These are phyloP conservation scores for Eulithis prunata DNA, from an alignment of 2,888 invertebrate genomes.

Conservation along the genomic window DNA sequence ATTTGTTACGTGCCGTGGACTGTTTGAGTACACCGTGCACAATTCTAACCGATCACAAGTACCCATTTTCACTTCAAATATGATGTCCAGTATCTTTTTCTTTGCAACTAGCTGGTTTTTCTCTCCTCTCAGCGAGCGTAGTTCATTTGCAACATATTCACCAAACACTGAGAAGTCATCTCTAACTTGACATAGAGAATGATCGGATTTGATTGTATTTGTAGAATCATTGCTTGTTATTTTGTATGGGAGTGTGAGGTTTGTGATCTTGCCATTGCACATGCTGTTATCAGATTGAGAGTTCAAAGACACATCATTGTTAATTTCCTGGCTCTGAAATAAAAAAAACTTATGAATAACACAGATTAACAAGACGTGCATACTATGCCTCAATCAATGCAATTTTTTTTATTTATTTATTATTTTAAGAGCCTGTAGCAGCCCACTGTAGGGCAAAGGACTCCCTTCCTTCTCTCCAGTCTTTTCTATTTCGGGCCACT, in stretches of 20 bases:
- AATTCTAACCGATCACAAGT: slow-evolving; percentile 69
- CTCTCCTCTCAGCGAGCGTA: slow-evolving; percentile 82
- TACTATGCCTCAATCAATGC: too few species aligned
- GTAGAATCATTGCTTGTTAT: slow-evolving; percentile 56
- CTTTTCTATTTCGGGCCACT: too few species aligned
- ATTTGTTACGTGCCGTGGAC: slow-evolving; percentile 51
- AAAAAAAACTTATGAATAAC: neutral
- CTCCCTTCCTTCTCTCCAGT: too few species aligned
- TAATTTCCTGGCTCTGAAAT: slow-evolving; percentile 73
- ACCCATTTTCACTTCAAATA: slow-evolving; percentile 86
- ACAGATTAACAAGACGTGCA: too few species aligned
- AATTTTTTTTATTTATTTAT: too few species aligned
- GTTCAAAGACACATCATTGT: slow-evolving; percentile 52
- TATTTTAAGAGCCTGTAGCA: too few species aligned
- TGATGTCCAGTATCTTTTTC: slow-evolving; percentile 85
- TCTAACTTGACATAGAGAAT: slow-evolving; percentile 53
- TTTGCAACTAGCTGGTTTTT: slow-evolving; percentile 83
- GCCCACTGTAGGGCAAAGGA: too few species aligned
- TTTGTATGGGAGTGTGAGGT: slow-evolving; percentile 63
- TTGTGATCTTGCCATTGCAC: slow-evolving; percentile 59
- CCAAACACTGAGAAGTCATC: slow-evolving; percentile 85
- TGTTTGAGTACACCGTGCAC: slow-evolving; percentile 61
- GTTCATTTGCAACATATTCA: slow-evolving; percentile 85
- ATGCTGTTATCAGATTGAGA: slow-evolving; percentile 51
- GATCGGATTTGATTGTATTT: slow-evolving; percentile 58